These are phyloP conservation scores for Ornithoptera priamus DNA, from an alignment of 2,888 invertebrate species.

Conservation along the genomic window DNA sequence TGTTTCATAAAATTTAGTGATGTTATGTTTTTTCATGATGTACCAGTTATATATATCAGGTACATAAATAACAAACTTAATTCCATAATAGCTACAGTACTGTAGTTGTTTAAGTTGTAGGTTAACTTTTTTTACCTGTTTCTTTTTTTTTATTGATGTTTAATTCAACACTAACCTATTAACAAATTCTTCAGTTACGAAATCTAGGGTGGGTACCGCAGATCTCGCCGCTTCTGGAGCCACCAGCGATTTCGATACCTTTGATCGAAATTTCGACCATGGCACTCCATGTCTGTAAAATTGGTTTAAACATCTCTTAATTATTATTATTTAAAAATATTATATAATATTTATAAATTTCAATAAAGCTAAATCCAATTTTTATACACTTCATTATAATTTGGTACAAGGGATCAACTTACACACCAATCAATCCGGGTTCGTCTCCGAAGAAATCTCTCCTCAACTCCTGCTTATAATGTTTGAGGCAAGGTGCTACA, in stretches of 20 bases:
- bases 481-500: slow-evolving; percentile 85
- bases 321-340: too few species aligned
- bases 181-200: slow-evolving; percentile 88
- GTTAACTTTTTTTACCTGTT: too few species aligned
- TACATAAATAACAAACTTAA: too few species aligned
- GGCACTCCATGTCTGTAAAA: slow-evolving; percentile 88
- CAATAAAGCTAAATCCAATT: too few species aligned
- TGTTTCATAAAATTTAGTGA: too few species aligned
- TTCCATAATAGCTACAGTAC: too few species aligned
- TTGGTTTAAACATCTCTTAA: not conserved
- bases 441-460: slow-evolving; percentile 86
- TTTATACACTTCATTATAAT: not conserved
- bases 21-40: too few species aligned
- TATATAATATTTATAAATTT: too few species aligned
- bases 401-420: slow-evolving; percentile 58
- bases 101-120: too few species aligned
- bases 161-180: slow-evolving; percentile 70
- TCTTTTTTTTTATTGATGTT: not conserved
- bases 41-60: too few species aligned
- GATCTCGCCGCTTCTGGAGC: slow-evolving; percentile 89
- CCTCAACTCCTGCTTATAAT: slow-evolving; percentile 85
- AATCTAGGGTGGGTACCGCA: slow-evolving; percentile 86
- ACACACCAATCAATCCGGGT: slow-evolving; percentile 88
- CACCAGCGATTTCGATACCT: slow-evolving; percentile 91
- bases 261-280: slow-evolving; percentile 91